phyloP scores from a whole-genome alignment of 2,113 vertebrate genomes.

The Centropus bengalensis region DNA sequence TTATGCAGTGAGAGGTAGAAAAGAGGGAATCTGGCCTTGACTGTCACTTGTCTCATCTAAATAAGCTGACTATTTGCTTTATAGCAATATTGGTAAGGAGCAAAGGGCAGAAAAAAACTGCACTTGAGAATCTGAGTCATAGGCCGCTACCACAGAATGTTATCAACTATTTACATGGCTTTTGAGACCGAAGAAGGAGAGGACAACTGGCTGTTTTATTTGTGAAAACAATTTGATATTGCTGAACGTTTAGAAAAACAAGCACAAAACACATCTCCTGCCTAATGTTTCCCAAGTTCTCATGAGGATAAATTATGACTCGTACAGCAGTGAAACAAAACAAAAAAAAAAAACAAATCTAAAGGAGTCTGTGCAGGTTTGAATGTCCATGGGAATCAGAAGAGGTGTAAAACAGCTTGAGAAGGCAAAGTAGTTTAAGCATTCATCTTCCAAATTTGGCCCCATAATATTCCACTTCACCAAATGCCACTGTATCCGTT shows the following conservation, averaged over 20 bases:
- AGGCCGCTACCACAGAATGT: neutral
- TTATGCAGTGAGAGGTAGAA: slow-evolving; percentile 7
- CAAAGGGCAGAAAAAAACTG: slow-evolving; percentile 17
- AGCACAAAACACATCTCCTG: neutral
- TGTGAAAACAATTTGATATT: neutral
- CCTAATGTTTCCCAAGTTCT: neutral
- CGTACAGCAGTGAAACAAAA: neutral
- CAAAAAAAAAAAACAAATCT: neutral
- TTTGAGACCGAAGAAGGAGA: neutral
- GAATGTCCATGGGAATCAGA: neutral
- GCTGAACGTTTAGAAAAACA: neutral
- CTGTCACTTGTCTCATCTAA: neutral
- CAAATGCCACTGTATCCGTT: neutral
- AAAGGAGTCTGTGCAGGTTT: neutral
- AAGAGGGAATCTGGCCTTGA: slow-evolving; percentile 40
- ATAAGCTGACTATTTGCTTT: neutral
- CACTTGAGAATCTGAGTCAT: slow-evolving; percentile 19
- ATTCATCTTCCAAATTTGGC: neutral
- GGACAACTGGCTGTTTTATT: neutral
- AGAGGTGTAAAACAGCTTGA: neutral
- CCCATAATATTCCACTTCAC: neutral
- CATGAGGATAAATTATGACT: neutral
- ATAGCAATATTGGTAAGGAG: neutral
- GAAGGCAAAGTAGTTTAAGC: neutral
- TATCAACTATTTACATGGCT: neutral